Evolutionary conservation across 2,113 vertebrate species (phyloP).

Genomic region (Bungarus multicinctus): DNA sequence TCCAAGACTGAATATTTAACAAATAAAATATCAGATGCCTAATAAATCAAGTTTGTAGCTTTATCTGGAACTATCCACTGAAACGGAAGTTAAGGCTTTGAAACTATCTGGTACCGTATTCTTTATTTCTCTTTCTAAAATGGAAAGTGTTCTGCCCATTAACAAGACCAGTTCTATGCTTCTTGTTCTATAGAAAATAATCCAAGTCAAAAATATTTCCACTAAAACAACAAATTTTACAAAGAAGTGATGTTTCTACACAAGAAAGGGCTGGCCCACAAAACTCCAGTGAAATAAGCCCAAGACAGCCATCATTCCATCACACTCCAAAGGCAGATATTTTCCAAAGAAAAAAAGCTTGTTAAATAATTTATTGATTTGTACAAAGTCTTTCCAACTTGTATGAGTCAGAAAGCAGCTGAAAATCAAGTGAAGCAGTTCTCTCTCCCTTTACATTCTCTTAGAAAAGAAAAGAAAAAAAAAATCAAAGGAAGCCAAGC

Average conservation of each 20-base stretch:
- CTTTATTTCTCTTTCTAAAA: not conserved
- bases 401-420: slow-evolving; percentile 42
- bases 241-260: no score
- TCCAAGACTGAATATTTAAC: not conserved
- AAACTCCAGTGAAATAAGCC: not conserved
- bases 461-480: not conserved
- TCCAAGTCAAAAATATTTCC: not conserved
- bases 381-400: slow-evolving; percentile 82
- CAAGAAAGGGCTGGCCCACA: not conserved
- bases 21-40: not conserved
- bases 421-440: slow-evolving; percentile 47
- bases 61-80: not conserved
- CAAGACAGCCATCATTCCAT: not conserved
- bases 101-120: not conserved
- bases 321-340: not conserved
- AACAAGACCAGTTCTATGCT: not conserved
- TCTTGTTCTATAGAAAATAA: not conserved
- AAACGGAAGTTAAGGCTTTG: not conserved
- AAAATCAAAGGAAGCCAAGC: slow-evolving; percentile 27
- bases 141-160: not conserved
- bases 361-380: slow-evolving; percentile 98
- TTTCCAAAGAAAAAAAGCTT: slow-evolving; percentile 60
- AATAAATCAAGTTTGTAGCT: not conserved
- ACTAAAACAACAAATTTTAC: not conserved
- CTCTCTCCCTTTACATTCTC: slow-evolving; percentile 37